A percentile compares a stretch with the other conserved stretches of the same genome.
Conservation (phyloP, 2,797 vertebrate species). For the Chiloscyllium punctatum region DNA sequence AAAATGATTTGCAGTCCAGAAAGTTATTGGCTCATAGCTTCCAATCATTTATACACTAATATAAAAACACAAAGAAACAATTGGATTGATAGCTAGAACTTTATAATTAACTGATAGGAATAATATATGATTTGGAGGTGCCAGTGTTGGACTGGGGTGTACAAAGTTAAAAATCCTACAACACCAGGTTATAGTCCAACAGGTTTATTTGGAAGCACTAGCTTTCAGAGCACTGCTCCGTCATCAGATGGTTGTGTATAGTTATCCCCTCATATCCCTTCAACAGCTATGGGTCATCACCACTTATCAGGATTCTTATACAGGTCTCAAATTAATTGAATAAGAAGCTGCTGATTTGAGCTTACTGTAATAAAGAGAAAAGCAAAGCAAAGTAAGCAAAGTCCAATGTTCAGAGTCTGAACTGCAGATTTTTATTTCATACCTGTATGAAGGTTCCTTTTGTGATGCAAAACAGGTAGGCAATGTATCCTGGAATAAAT, state of each 20-base stretch:
- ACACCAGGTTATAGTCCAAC: no score
- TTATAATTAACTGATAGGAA: background rate
- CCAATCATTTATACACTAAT: background rate
- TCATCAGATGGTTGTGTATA: no score
- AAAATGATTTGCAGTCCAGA: background rate
- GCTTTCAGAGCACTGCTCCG: no score
- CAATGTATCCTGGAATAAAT: conserved; percentile 73
- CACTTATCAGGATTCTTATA: background rate
- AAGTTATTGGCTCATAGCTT: background rate
- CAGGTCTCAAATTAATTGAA: background rate
- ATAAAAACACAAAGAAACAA: background rate
- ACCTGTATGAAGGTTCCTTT: conserved; percentile 69
- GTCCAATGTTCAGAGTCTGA: background rate
- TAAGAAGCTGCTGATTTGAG: background rate
- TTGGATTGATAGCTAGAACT: background rate
- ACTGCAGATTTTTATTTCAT: conserved; percentile 15
- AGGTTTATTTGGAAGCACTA: no score
- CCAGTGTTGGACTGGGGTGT: no score
- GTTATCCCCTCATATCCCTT: background rate
- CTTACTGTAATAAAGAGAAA: background rate
- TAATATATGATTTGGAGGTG: no score
- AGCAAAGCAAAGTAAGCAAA: background rate
- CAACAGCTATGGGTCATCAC: background rate
- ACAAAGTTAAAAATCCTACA: no score
- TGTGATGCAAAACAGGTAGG: conserved; percentile 68